Evolutionary conservation across 23 tunicate species (phyloP), one percentile per base, ranked within the genome.

Genomic region (Clavelina lepadiformis): DNA sequence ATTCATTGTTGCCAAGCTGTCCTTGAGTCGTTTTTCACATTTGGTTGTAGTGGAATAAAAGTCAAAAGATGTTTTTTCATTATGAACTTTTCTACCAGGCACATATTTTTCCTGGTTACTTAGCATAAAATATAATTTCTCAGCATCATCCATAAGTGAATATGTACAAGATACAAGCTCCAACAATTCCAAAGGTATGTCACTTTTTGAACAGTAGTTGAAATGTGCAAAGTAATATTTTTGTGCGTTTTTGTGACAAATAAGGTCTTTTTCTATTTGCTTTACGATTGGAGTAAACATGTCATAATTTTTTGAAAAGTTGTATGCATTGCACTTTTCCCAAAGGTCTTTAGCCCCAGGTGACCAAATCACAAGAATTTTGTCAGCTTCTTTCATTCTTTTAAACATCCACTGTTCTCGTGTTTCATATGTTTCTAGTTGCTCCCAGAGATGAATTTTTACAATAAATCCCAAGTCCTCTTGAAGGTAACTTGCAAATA

Each of bases 291-390:
- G 67, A 15, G 38, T 38, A 38, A 72, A 72, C 6, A 25, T 25
- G 33, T 72, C 77, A 31, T 2, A 53, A n/a, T n/a, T n/a, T n/a
- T n/a, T n/a, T n/a, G n/a, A n/a, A n/a, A n/a, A n/a, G n/a, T n/a
- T n/a, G n/a, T n/a, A n/a, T 3, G 34, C 37, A 19, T 69, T 20
- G 33, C 45, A 67, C 18, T 54, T 3, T 8, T 72, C 38, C 77
- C 77, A 72, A 56, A 56, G 63, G 25, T 35, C 32, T 3, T 50
- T 35, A n/a, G 77, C 77, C 5, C 66, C 77, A 4, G 66, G 55
- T 5, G 77, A 72, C 77, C 77, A 72, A 37, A 72, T 38, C 2
- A 72, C 66, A 35, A 72, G 23, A 20, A 72, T 55, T 37, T 72
- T 72, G 25, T 72, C 77, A 38, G 67, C 77, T 57, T 37, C 24